Percentiles rank a stretch among this genome's conserved stretches.
Evolutionary conservation across 2,797 vertebrate genomes (phyloP).

Genomic region (Numenius phaeopus): DNA sequence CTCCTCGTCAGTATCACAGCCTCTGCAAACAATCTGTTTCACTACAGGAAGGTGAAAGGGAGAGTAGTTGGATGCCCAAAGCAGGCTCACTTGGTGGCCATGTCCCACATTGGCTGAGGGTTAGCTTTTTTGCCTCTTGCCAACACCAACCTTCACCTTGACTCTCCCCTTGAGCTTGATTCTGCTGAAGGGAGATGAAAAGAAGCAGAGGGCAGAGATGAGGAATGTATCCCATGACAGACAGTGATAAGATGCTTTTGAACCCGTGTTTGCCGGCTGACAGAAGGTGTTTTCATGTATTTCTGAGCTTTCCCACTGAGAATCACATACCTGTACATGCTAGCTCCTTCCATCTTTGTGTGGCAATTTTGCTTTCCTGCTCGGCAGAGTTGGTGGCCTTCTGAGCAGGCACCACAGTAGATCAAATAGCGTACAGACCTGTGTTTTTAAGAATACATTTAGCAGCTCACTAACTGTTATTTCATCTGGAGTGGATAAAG

Average conservation of each 20-base stretch:
- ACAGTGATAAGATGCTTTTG: background rate
- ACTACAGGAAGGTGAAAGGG: background rate
- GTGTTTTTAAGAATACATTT: background rate
- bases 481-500: background rate
- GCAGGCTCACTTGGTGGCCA: background rate
- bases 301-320: background rate
- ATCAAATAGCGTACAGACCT: background rate
- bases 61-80: no score
- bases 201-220: background rate
- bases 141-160: fast-evolving
- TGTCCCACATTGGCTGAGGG: fast-evolving
- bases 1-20: background rate
- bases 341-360: background rate
- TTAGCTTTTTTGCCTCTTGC: background rate
- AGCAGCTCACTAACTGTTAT: background rate
- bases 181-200: background rate
- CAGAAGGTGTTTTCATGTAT: background rate
- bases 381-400: background rate
- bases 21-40: background rate
- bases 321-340: fast-evolving
- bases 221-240: background rate
- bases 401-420: background rate
- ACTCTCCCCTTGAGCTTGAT: background rate
- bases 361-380: background rate
- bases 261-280: background rate